Evolutionary conservation across 2,888 invertebrate species (phyloP).

Genomic region (Agrilus biguttatus): DNA sequence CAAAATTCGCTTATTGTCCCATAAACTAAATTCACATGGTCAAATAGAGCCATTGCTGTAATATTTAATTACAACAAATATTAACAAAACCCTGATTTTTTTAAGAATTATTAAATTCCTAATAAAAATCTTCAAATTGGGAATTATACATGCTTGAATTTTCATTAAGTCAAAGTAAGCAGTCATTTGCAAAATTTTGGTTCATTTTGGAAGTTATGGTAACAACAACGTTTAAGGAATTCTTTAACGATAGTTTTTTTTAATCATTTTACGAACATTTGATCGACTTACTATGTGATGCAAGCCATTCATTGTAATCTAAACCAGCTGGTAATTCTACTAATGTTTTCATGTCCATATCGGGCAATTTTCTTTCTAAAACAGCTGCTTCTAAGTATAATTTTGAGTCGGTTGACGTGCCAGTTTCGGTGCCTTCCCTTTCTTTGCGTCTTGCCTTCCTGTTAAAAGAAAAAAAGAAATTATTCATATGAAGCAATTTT

Average conservation of each 20-base stretch:
- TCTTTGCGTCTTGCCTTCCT: slow-evolving; percentile 97
- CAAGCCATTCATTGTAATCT: slow-evolving; percentile 99
- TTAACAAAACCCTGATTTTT: no score
- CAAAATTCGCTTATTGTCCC: slow-evolving; percentile 98
- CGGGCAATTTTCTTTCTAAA: slow-evolving; percentile 84
- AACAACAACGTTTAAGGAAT: neutral
- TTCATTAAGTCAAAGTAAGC: no score
- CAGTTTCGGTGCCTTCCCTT: slow-evolving; percentile 61
- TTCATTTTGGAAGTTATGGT: no score
- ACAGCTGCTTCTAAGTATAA: slow-evolving; percentile 91
- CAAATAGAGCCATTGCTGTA: slow-evolving; percentile 90
- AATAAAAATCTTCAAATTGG: no score
- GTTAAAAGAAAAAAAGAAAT: slow-evolving; percentile 25
- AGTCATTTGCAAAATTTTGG: no score
- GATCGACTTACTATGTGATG: slow-evolving; percentile 77
- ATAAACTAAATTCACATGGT: slow-evolving; percentile 97
- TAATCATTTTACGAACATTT: neutral
- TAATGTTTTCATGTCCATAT: slow-evolving; percentile 86
- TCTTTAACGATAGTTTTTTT: neutral
- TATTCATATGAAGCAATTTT: slow-evolving; percentile 5
- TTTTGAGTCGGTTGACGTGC: slow-evolving; percentile 71
- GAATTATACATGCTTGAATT: no score
- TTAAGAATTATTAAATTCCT: no score
- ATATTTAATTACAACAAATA: slow-evolving; percentile 12
- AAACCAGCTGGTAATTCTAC: slow-evolving; percentile 90